Evolutionary conservation across 2,888 invertebrate genomes (phyloP).

Genomic region (Scotopteryx bipunctaria): DNA sequence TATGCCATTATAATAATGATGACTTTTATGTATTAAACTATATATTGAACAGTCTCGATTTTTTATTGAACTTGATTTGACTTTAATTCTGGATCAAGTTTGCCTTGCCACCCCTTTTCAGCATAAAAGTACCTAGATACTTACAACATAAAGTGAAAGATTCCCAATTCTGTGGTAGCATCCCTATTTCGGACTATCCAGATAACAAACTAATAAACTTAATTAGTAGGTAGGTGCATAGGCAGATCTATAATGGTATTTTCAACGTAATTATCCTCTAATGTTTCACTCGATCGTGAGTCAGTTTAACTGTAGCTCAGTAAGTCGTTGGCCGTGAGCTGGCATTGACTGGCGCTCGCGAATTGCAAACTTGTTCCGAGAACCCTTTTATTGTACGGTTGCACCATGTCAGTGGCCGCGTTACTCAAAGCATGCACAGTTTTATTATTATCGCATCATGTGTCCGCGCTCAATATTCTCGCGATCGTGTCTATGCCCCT

Average conservation of each 20-base stretch:
- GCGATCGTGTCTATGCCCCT: slow-evolving; percentile 83
- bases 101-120: too few species aligned
- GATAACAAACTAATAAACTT: background rate
- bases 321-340: slow-evolving; percentile 16
- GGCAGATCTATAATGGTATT: background rate
- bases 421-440: slow-evolving; percentile 12
- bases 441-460: slow-evolving; percentile 41
- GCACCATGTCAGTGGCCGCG: slow-evolving; percentile 12
- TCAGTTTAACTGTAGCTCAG: slow-evolving; percentile 1
- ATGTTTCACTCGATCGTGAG: background rate
- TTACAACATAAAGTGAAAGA: too few species aligned
- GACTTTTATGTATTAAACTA: too few species aligned
- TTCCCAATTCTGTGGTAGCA: too few species aligned
- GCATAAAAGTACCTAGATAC: too few species aligned
- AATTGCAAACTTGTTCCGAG: background rate
- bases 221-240: background rate
- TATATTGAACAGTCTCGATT: too few species aligned
- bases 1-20: too few species aligned
- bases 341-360: slow-evolving; percentile 16
- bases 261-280: slow-evolving; percentile 1
- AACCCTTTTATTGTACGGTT: background rate
- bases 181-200: too few species aligned
- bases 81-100: too few species aligned
- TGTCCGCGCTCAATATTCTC: slow-evolving; percentile 71
- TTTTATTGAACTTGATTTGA: too few species aligned